phyloP scores from a whole-genome alignment of 2,113 vertebrate genomes.

The Psittacula cyanocephala region DNA sequence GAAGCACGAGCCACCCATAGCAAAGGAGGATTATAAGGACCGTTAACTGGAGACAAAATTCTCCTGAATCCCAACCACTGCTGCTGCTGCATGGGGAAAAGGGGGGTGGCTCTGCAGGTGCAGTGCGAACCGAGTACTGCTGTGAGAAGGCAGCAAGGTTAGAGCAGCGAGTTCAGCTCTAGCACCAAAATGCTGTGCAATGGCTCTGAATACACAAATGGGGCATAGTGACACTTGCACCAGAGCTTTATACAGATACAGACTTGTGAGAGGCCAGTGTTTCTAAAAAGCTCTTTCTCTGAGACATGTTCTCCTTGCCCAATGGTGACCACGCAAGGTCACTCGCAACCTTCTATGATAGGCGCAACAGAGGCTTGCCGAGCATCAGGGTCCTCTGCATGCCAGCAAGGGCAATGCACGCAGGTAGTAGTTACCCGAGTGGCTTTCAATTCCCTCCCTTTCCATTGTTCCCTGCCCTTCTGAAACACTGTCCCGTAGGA shows the following conservation, averaged over 20 bases:
- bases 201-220: not conserved
- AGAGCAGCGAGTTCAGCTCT: not conserved
- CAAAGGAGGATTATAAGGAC: not conserved
- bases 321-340: rapidly evolving
- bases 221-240: not conserved
- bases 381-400: not conserved
- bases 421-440: not conserved
- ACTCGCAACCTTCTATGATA: rapidly evolving
- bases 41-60: not conserved
- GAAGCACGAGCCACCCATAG: not conserved
- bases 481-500: not conserved
- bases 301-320: not conserved
- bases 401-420: rapidly evolving
- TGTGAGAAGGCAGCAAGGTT: not conserved
- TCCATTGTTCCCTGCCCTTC: not conserved
- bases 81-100: not conserved
- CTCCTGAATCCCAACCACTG: not conserved
- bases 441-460: not conserved
- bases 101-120: not conserved
- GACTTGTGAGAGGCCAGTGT: not conserved
- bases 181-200: not conserved
- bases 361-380: not conserved
- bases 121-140: not conserved
- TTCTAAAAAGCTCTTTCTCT: not conserved
- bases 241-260: not conserved